Evolutionary conservation across 2,888 invertebrate genomes (phyloP).

Genomic region (Hoplodrina ambigua): DNA sequence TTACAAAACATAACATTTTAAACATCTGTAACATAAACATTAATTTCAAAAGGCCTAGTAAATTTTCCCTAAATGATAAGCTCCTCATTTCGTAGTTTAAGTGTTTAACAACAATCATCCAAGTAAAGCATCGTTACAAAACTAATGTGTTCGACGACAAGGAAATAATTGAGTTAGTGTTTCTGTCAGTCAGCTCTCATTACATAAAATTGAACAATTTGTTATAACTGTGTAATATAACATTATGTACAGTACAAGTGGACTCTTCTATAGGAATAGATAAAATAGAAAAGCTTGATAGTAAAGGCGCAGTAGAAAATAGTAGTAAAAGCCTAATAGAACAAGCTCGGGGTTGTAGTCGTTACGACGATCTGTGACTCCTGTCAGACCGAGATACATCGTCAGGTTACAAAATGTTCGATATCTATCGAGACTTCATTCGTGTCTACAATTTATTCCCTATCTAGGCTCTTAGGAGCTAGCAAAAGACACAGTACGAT

Average conservation of each 20-base stretch:
- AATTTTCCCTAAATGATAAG: constrained; percentile 86
- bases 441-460: constrained; percentile 74
- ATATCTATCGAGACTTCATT: constrained; percentile 55
- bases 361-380: constrained; percentile 33
- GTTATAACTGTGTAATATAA: constrained; percentile 53
- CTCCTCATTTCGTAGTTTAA: constrained; percentile 77
- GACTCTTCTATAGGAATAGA: constrained; percentile 64
- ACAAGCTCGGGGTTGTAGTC: constrained; percentile 84
- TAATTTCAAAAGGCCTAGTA: constrained; percentile 77
- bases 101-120: constrained; percentile 60
- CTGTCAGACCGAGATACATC: constrained; percentile 36
- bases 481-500: constrained; percentile 77
- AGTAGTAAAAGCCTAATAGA: constrained; percentile 85
- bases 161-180: constrained; percentile 51
- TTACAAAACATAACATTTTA: constrained; percentile 76
- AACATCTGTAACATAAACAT: constrained; percentile 74
- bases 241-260: constrained; percentile 61
- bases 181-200: constrained; percentile 59
- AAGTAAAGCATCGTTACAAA: constrained; percentile 55
- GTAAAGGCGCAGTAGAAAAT: constrained; percentile 84
- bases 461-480: constrained; percentile 79
- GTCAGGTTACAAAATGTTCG: constrained; percentile 51
- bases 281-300: constrained; percentile 81
- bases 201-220: constrained; percentile 51
- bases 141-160: constrained; percentile 50